phyloP scores from a whole-genome alignment of 2,888 invertebrate genomes.

The Rhyacophila evoluta region DNA sequence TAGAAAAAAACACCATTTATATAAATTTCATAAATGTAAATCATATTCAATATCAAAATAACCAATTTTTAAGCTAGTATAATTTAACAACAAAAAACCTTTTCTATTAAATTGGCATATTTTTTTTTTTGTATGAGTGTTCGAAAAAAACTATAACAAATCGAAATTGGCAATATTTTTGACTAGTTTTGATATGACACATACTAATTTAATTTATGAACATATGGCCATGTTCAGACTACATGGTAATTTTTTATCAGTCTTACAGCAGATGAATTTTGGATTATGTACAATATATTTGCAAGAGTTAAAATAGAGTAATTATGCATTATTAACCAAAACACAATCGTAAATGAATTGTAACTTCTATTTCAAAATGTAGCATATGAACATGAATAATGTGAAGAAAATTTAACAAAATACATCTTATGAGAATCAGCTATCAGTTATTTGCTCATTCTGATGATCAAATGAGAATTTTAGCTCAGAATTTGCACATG shows the following conservation, averaged over 20 bases:
- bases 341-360: too few species aligned
- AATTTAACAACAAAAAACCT: not conserved
- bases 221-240: not conserved
- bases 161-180: slow-evolving; percentile 27
- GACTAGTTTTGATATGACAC: slow-evolving; percentile 42
- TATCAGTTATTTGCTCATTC: too few species aligned
- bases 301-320: too few species aligned
- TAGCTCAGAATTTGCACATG: too few species aligned
- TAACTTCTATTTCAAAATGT: too few species aligned
- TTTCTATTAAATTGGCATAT: not conserved
- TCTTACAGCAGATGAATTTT: not conserved
- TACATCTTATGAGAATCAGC: too few species aligned
- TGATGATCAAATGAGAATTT: too few species aligned
- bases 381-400: too few species aligned
- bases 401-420: too few species aligned
- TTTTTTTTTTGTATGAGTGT: not conserved
- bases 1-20: not conserved
- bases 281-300: too few species aligned
- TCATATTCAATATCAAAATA: not conserved
- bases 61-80: not conserved
- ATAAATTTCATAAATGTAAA: not conserved
- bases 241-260: not conserved
- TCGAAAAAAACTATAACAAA: not conserved
- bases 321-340: too few species aligned
- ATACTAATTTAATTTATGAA: not conserved